Base-by-base conservation (phyloP, 1,140 invertebrate genomes). In the Monochamus saltuarius region DNA sequence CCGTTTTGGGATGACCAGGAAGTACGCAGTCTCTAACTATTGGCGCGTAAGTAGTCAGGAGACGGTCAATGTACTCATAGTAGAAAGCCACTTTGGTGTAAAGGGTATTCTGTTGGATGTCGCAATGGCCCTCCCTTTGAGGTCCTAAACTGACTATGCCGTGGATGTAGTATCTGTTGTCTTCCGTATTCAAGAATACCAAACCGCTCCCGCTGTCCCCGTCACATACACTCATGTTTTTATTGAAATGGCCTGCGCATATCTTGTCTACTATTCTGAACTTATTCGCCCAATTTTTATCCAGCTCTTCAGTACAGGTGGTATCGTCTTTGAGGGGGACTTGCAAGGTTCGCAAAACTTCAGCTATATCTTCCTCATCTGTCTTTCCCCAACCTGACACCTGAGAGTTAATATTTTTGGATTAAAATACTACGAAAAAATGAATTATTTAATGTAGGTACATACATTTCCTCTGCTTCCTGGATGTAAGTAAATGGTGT, bases 131-230 rank as follows among this genome's bases (percentile, higher is more conserved):
- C 0, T 13, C 11, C 7, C 19, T 16, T 17, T n/a, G 16, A 19
- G 13, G 46, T 0, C 13, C 16, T 16, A 49, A 16, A 11, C 46
- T 49, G 6, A 49, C 46, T 1, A 49, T 6, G 13, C 46, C 46
- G 11, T 34, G 16, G 19, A 49, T 17, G 19, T 49, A 49, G 4
- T 3, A 49, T 7, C 17, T 49, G 19, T 19, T 42, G 39, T 3
- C 13, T 11, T 49, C 4, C 22, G 6, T 6, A 19, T 16, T n/a
- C 11, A 19, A 0, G 11, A 49, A 19, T 7, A 16, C 11, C 16
- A 49, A 4, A 49, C 46, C 46, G 19, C 14, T 34, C 7, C 46
- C 46, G 17, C 46, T 49, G 19, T 49, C 46, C 6, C 46, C 46
- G 13, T 49, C 13, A 19, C 46, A 49, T 6, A 49, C 16, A 16